Conservation (phyloP, 2,113 vertebrate species). For the Brienomyrus longianalis region DNA sequence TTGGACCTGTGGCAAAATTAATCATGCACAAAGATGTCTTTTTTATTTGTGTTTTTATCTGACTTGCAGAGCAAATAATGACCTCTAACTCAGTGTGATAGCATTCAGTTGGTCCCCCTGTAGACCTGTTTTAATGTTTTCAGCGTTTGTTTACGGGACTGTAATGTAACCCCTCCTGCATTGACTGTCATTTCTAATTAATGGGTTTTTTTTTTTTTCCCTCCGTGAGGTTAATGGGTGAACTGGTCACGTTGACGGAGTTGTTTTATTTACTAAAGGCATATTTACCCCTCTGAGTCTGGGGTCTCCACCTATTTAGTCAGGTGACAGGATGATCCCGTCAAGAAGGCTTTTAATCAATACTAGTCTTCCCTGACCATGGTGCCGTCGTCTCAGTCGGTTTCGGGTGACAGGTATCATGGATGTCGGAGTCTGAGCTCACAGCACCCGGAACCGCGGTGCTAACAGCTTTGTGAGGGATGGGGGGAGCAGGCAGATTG, state of each 20-base stretch:
- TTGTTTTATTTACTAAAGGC: conserved; percentile 60
- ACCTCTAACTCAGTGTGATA: not conserved
- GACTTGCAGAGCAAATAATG: not conserved
- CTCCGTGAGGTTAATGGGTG: conserved; percentile 57
- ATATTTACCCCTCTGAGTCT: conserved; percentile 57
- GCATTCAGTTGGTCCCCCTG: not conserved
- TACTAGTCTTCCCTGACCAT: conserved; percentile 47
- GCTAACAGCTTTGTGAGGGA: not conserved
- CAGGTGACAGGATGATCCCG: conserved; percentile 59
- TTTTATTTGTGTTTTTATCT: not conserved
- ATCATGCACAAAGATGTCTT: not conserved
- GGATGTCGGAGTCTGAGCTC: conserved; percentile 27
- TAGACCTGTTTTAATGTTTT: not conserved
- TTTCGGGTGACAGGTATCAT: conserved; percentile 47
- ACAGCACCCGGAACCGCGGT: not conserved
- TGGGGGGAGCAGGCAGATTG: not conserved
- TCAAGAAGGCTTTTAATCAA: conserved; percentile 48
- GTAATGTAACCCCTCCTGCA: conserved; percentile 3
- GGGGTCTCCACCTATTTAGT: conserved; percentile 52
- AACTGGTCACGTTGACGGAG: conserved; percentile 59
- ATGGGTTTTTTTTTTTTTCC: conserved; percentile 25
- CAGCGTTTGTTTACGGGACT: not conserved
- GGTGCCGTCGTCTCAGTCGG: conserved; percentile 45
- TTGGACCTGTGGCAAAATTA: not conserved
- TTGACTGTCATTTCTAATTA: conserved; percentile 27